A percentile compares a stretch with the other conserved stretches of the same genome.
Conservation (phyloP, 2,113 vertebrate species). For the Lates calcarifer region DNA sequence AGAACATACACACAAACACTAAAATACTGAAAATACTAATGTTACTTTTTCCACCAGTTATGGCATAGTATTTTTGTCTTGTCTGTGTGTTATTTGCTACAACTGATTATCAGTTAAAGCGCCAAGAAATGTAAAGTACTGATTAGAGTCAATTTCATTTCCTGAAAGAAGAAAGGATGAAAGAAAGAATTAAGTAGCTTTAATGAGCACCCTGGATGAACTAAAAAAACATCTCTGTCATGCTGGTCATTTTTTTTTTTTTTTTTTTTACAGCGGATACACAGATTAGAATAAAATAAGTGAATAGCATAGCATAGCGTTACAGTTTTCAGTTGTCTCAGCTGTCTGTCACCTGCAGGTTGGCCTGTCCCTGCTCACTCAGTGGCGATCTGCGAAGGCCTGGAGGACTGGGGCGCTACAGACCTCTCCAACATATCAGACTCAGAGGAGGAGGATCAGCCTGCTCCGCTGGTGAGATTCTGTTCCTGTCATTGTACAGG, state of each 20-base stretch:
- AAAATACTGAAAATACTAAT: neutral
- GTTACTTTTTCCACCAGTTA: neutral
- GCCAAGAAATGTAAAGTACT: no score
- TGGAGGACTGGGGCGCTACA: conserved; percentile 89
- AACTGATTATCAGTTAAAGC: no score
- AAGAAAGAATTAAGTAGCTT: neutral
- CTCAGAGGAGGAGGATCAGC: conserved; percentile 88
- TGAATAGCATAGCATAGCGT: neutral
- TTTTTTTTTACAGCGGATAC: neutral
- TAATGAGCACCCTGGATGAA: neutral
- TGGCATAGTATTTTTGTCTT: neutral
- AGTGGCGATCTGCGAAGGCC: conserved; percentile 88
- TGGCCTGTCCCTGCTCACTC: conserved; percentile 88
- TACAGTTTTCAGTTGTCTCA: neutral
- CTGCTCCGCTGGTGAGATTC: conserved; percentile 87
- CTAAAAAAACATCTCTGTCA: neutral
- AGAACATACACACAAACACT: neutral
- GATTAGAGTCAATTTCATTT: no score
- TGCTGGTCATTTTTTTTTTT: no score
- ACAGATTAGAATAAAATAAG: neutral
- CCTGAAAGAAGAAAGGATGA: neutral
- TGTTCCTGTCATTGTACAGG: neutral
- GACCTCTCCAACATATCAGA: conserved; percentile 88
- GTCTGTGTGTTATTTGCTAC: neutral
- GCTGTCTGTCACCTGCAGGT: conserved; percentile 76